Evolutionary conservation across 2,888 invertebrate genomes (phyloP).

Genomic region (Cheiracanthium punctorium): DNA sequence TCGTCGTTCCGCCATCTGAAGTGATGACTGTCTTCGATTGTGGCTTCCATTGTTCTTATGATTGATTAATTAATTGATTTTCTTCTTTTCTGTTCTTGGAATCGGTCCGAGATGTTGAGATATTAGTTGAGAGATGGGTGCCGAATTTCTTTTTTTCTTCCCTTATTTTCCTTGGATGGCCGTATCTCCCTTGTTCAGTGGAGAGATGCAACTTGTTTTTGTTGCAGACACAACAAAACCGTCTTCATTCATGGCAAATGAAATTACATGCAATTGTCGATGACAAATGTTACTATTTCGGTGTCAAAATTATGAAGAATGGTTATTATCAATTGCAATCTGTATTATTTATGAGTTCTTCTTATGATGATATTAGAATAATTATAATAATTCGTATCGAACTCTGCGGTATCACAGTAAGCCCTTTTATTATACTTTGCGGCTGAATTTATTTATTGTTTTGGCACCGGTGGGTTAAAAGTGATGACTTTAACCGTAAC

Average conservation of each 20-base stretch:
- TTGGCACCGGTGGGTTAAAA: no score
- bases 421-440: neutral
- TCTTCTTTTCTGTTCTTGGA: neutral
- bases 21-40: slow-evolving; percentile 11
- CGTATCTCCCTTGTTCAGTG: neutral
- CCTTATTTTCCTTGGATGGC: no score
- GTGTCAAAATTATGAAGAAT: neutral
- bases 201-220: no score
- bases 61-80: slow-evolving; percentile 59
- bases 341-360: neutral
- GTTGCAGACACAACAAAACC: no score
- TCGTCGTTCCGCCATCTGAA: neutral
- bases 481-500: no score
- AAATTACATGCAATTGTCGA: neutral
- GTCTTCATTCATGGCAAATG: neutral
- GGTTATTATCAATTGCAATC: neutral
- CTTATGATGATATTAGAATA: neutral
- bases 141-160: no score
- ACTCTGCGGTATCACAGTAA: neutral
- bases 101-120: neutral
- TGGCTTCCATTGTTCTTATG: slow-evolving; percentile 32
- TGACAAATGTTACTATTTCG: slow-evolving; percentile 9
- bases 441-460: neutral
- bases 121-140: neutral
- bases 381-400: neutral